phyloP scores from a whole-genome alignment of 2,797 vertebrate genomes.

The Psittacula echo region DNA sequence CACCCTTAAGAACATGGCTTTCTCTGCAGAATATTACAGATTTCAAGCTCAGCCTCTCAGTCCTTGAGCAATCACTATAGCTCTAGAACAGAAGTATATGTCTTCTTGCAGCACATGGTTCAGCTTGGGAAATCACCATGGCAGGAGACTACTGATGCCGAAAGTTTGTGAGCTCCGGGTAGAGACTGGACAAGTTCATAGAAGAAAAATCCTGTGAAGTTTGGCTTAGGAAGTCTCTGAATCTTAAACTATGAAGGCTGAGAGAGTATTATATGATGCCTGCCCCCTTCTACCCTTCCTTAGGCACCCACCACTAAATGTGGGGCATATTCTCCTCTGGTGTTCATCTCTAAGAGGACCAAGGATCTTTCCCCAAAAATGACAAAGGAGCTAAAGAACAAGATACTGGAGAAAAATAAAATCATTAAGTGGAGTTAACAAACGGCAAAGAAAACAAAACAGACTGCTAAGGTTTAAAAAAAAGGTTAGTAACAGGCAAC shows the following conservation, averaged over 20 bases:
- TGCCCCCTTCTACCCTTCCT: neutral
- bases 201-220: neutral
- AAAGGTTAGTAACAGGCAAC: neutral
- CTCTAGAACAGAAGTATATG: neutral
- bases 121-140: neutral
- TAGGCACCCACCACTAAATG: neutral
- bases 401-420: neutral
- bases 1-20: neutral
- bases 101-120: neutral
- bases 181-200: neutral
- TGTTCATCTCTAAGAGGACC: neutral
- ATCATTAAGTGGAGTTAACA: neutral
- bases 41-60: neutral
- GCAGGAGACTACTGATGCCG: neutral
- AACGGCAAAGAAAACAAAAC: neutral
- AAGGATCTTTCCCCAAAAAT: fast-evolving
- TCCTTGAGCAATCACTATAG: neutral
- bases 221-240: neutral
- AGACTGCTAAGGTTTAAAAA: neutral
- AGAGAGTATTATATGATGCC: neutral
- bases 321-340: neutral
- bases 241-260: neutral
- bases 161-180: neutral
- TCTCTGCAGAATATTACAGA: neutral
- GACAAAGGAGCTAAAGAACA: neutral